Evolutionary conservation across 1,140 invertebrate genomes (phyloP).

Genomic region (Zaprionus kolodkinae): DNA sequence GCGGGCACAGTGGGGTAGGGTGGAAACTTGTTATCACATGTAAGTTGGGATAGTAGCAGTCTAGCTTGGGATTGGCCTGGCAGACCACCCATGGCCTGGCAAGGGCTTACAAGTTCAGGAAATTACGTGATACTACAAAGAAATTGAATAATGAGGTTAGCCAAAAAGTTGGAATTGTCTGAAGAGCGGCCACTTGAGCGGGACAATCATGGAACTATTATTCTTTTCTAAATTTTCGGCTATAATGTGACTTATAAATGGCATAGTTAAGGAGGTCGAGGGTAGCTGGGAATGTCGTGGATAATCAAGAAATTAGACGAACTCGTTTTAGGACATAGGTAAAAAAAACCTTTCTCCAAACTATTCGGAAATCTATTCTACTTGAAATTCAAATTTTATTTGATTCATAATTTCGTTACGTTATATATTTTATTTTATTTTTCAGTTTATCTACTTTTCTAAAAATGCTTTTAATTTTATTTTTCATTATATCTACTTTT

Average conservation of each 20-base stretch:
- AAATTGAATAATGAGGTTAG: constrained; percentile 62
- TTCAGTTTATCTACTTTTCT: background rate
- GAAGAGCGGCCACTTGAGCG: constrained; percentile 33
- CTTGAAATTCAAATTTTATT: no score
- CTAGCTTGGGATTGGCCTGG: constrained; percentile 4
- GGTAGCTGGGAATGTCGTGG: background rate
- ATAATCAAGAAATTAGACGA: background rate
- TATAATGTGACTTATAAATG: constrained; percentile 20
- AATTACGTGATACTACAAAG: constrained; percentile 39
- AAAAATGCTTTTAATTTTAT: background rate
- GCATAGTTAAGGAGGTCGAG: constrained; percentile 17
- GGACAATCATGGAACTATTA: constrained; percentile 44
- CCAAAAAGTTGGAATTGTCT: constrained; percentile 36
- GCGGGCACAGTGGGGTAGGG: constrained; percentile 18
- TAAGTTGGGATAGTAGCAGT: constrained; percentile 28
- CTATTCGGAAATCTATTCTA: no score
- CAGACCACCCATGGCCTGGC: constrained; percentile 39
- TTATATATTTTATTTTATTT: no score
- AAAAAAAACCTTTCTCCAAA: no score
- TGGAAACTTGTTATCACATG: constrained; percentile 63
- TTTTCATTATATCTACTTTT: no score
- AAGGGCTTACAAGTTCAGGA: constrained; percentile 26
- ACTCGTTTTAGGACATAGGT: background rate
- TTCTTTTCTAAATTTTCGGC: constrained; percentile 1
- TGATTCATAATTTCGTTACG: no score